phyloP scores from a whole-genome alignment of 2,888 invertebrate genomes.

The Ophion costatus region DNA sequence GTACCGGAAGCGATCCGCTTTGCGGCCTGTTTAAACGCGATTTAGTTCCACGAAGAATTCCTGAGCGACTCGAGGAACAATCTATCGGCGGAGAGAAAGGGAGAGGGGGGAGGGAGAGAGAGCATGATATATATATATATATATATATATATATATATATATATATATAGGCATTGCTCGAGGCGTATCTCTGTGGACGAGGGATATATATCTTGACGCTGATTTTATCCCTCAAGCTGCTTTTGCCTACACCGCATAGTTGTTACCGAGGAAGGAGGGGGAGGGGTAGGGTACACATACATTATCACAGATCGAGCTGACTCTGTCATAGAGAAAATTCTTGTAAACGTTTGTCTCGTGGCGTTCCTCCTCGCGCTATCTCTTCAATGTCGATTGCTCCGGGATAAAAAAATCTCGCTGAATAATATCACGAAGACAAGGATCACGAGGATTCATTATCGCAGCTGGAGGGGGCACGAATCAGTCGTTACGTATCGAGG shows the following conservation, averaged over 20 bases:
- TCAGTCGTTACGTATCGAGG: too few species aligned
- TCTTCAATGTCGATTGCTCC: conserved; percentile 31
- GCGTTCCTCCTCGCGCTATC: not conserved
- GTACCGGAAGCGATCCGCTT: conserved; percentile 66
- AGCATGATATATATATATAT: conserved; percentile 14
- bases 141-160: conserved; percentile 16
- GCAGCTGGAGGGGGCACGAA: too few species aligned
- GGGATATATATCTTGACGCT: conserved; percentile 63
- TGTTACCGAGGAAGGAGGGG: conserved; percentile 30
- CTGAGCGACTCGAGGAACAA: conserved; percentile 19
- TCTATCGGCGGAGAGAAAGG: not conserved
- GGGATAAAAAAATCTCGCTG: conserved; percentile 39
- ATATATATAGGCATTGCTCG: conserved; percentile 4
- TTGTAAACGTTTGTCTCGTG: conserved; percentile 27
- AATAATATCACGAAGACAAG: conserved; percentile 41
- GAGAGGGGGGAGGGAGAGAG: not conserved
- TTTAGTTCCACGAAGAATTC: conserved; percentile 64
- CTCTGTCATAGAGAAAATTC: conserved; percentile 38
- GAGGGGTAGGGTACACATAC: conserved; percentile 39
- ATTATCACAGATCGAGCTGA: conserved; percentile 46
- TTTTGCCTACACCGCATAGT: conserved; percentile 53
- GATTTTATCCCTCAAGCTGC: conserved; percentile 62
- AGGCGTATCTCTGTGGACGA: conserved; percentile 51
- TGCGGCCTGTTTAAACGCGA: conserved; percentile 62
- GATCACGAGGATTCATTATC: too few species aligned